phyloP scores from a whole-genome alignment of 2,888 invertebrate genomes.

The Agelastica alni region DNA sequence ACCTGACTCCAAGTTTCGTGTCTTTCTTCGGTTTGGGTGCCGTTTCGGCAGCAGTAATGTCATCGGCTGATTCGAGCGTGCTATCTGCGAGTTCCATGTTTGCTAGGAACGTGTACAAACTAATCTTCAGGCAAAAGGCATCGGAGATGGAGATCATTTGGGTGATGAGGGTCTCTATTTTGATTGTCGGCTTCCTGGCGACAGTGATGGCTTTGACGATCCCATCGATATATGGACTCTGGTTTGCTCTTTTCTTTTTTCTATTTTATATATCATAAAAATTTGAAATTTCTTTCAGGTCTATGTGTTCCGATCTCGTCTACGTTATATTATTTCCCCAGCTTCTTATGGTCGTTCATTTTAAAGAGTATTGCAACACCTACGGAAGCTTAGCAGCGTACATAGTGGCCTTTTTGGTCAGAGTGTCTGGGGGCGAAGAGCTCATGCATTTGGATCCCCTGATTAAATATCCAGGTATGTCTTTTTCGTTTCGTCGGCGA shows the following conservation, averaged over 20 bases:
- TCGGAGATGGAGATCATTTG: slow-evolving; percentile 97
- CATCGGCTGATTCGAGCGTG: slow-evolving; percentile 97
- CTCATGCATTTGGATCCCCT: slow-evolving; percentile 79
- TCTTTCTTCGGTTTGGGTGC: slow-evolving; percentile 94
- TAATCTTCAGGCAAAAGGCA: slow-evolving; percentile 94
- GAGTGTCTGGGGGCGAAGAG: slow-evolving; percentile 87
- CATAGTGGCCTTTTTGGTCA: slow-evolving; percentile 78
- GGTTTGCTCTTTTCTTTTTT: slow-evolving; percentile 67
- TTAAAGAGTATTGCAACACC: slow-evolving; percentile 92
- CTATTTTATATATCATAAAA: too few relatives aligned
- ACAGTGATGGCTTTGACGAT: slow-evolving; percentile 97
- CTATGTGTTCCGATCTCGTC: slow-evolving; percentile 97
- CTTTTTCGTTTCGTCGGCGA: neutral
- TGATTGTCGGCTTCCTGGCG: slow-evolving; percentile 88
- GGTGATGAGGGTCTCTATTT: slow-evolving; percentile 92
- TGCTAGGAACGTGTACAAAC: slow-evolving; percentile 96
- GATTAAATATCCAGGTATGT: slow-evolving; percentile 76
- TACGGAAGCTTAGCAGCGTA: slow-evolving; percentile 94
- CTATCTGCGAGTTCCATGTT: slow-evolving; percentile 99
- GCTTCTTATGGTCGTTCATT: slow-evolving; percentile 96
- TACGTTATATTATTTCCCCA: slow-evolving; percentile 99
- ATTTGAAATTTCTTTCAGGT: slow-evolving; percentile 62
- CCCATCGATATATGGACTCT: slow-evolving; percentile 95
- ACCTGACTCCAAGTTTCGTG: slow-evolving; percentile 93
- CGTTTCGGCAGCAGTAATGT: slow-evolving; percentile 99